Evolutionary conservation across 2,888 invertebrate species (phyloP).

Genomic region (Napeogenes inachia): DNA sequence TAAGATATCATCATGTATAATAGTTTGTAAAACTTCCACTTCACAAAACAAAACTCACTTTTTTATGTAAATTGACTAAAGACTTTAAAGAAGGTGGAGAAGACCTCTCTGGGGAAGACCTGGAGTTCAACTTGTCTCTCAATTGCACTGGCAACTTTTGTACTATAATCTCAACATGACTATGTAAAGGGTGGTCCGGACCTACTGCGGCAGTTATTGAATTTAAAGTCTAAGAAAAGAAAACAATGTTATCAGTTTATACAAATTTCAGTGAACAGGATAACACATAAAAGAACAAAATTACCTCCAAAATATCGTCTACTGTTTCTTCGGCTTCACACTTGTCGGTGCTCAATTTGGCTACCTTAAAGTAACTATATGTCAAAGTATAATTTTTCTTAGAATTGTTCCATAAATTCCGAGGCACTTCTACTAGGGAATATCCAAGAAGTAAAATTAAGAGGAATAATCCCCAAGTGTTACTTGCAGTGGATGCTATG

Average conservation of each 20-base stretch:
- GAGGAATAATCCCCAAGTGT: slow-evolving; percentile 99
- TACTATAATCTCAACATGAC: slow-evolving; percentile 91
- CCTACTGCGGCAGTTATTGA: slow-evolving; percentile 87
- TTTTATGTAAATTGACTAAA: slow-evolving; percentile 92
- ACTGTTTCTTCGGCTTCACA: slow-evolving; percentile 98
- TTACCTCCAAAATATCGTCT: slow-evolving; percentile 95
- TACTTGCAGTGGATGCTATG: slow-evolving; percentile 98
- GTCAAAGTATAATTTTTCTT: slow-evolving; percentile 90
- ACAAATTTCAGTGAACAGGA: too few relatives aligned
- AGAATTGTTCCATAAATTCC: slow-evolving; percentile 93
- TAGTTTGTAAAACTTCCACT: not conserved
- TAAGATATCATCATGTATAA: too few relatives aligned
- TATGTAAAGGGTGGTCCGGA: slow-evolving; percentile 84
- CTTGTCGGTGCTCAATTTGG: slow-evolving; percentile 95
- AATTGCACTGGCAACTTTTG: slow-evolving; percentile 90
- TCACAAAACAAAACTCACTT: slow-evolving; percentile 72
- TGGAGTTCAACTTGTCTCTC: slow-evolving; percentile 82
- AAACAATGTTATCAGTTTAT: not conserved
- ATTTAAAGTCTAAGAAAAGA: slow-evolving; percentile 84
- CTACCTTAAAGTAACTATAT: slow-evolving; percentile 94
- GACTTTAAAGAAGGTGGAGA: slow-evolving; percentile 86
- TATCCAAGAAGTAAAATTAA: slow-evolving; percentile 94
- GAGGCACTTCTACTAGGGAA: slow-evolving; percentile 96
- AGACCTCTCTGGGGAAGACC: slow-evolving; percentile 77
- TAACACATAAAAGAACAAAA: too few relatives aligned